Base-by-base conservation (phyloP, 2,888 invertebrate genomes). In the Sisyra terminalis region DNA sequence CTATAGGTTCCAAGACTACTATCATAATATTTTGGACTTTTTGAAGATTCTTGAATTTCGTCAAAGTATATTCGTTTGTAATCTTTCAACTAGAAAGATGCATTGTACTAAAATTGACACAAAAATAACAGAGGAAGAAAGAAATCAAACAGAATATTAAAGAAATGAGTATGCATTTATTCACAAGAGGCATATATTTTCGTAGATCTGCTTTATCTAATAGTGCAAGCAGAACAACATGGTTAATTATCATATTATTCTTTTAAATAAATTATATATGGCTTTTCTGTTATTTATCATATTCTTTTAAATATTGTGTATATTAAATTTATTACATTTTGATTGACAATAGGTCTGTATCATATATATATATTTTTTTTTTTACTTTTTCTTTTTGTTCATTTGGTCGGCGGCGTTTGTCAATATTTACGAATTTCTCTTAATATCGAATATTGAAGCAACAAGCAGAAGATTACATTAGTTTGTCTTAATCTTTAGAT, bases 131-230 rank as follows among this genome's bases (percentile, higher is more conserved):
- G n/a, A n/a, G n/a, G n/a, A 24, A 29, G n/a, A 24, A 24, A 31
- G 9, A 40, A 40, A 40, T 31, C 16, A 11, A 10, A 31, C 9
- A 29, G 10, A 13, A 15, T 14, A 9, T 41, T 48, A 49, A 51
- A 51, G 51, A 52, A 53, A 53, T 51, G 53, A 52, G 49, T 53
- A 53, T 53, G 52, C 51, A 50, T 50, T 53, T 52, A 52, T 53
- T 51, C 43, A 43, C 43, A 43, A 43, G 43, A 43, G 43, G 43
- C 43, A 38, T 43, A 38, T 43, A 14, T 35, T 36, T 43, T 43
- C 31, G 43, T 43, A 43, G 38, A 43, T 43, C 43, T 43, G 43
- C 43, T 43, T 38, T 43, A 43, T 24, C 43, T 43, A 43, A 38
- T 17, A 43, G 43, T 43, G 43, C 43, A 43, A 43, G 43, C 43